phyloP scores from a whole-genome alignment of 2,797 vertebrate species.

The Chelidonichthys spinosus region DNA sequence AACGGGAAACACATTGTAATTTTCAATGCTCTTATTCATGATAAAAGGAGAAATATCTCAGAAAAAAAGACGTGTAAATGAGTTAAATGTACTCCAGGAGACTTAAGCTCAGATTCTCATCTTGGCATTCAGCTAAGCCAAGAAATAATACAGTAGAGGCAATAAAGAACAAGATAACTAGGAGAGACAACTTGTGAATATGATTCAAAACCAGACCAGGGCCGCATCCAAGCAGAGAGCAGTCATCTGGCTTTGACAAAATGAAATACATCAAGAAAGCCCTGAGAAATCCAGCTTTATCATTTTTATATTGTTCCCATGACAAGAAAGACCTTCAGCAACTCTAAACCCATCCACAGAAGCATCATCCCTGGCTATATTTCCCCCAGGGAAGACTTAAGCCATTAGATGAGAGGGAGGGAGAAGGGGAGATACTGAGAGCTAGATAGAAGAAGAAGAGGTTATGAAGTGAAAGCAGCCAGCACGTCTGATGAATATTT shows the following conservation, averaged over 20 bases:
- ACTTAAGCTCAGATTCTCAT: constrained; percentile 38
- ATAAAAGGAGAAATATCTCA: constrained; percentile 25
- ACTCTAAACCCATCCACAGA: constrained; percentile 75
- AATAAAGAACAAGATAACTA: constrained; percentile 66
- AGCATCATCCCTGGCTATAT: constrained; percentile 76
- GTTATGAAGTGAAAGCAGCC: constrained; percentile 75
- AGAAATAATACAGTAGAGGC: constrained; percentile 41
- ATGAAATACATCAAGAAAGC: constrained; percentile 77
- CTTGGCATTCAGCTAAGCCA: constrained; percentile 33
- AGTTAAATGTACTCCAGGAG: constrained; percentile 32
- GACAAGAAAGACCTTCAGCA: constrained; percentile 82
- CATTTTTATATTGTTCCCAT: constrained; percentile 82
- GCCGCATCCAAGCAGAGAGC: constrained; percentile 57
- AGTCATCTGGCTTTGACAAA: constrained; percentile 72
- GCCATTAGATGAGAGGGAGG: constrained; percentile 71
- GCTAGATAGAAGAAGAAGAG: constrained; percentile 66
- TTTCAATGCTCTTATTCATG: constrained; percentile 4
- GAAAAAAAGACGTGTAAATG: no score
- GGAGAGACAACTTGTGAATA: constrained; percentile 67
- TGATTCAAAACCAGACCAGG: constrained; percentile 62
- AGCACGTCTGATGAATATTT: constrained; percentile 76
- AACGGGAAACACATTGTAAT: constrained; percentile 1
- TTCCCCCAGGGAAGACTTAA: constrained; percentile 78
- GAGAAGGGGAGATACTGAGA: constrained; percentile 56
- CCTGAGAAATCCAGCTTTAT: constrained; percentile 68